Evolutionary conservation across 2,113 vertebrate species (phyloP).

Genomic region (Geococcyx californianus): DNA sequence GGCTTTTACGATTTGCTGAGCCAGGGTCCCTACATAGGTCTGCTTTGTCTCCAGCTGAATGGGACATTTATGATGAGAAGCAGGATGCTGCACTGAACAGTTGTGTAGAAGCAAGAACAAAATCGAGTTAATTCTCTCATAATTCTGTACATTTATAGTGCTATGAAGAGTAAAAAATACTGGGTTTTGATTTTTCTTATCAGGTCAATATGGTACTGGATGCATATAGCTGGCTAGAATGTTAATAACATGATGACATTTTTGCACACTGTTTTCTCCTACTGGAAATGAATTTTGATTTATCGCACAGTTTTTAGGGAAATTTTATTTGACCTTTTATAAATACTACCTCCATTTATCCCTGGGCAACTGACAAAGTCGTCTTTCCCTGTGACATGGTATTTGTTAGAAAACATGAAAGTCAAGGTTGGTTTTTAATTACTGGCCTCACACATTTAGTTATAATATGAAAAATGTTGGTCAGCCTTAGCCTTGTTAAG

Average conservation of each 20-base stretch:
- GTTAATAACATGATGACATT: not conserved
- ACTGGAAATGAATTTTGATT: constrained; percentile 25
- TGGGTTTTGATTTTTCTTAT: not conserved
- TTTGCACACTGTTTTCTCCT: constrained; percentile 25
- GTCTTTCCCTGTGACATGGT: not conserved
- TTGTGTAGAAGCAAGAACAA: not conserved
- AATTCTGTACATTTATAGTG: not conserved
- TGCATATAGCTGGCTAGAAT: not conserved
- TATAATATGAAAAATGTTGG: not conserved
- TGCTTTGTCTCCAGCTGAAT: not conserved
- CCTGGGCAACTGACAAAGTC: constrained; percentile 1
- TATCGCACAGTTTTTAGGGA: constrained; percentile 11
- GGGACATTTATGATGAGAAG: not conserved
- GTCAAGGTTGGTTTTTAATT: constrained; percentile 6
- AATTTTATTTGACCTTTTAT: constrained; percentile 58
- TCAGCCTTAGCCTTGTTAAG: not conserved
- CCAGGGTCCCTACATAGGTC: not conserved
- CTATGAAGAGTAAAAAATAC: not conserved
- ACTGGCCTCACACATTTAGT: not conserved
- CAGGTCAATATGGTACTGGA: not conserved
- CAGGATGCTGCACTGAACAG: not conserved
- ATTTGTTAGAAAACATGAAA: constrained; percentile 30
- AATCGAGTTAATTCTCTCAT: not conserved
- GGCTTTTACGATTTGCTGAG: not conserved
- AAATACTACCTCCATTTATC: constrained; percentile 33